phyloP scores from a whole-genome alignment of 2,797 vertebrate genomes.

The Acipenser oxyrinchus region DNA sequence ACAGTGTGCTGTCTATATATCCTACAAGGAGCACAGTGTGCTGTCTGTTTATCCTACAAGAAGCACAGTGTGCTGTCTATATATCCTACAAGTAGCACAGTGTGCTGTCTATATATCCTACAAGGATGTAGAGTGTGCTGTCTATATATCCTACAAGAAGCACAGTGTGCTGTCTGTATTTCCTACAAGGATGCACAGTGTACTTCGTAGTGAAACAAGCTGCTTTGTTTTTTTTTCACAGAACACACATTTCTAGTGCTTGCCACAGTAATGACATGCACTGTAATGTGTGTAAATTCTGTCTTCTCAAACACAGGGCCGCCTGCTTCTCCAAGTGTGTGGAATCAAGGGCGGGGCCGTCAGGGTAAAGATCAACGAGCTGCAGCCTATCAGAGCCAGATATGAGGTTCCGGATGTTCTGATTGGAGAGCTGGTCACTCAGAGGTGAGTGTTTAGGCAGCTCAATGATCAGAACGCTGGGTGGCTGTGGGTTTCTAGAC shows the following conservation, averaged over 20 bases:
- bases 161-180: too few species aligned
- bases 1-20: too few species aligned
- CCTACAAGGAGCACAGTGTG: too few species aligned
- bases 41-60: too few species aligned
- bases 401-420: slow-evolving; percentile 80
- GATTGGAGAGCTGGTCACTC: slow-evolving; percentile 49
- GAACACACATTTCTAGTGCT: slow-evolving; percentile 5
- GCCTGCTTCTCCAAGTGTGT: slow-evolving; percentile 64
- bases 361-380: slow-evolving; percentile 75
- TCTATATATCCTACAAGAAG: too few species aligned
- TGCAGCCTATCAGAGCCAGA: slow-evolving; percentile 64
- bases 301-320: slow-evolving; percentile 32
- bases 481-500: too few species aligned
- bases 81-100: background rate
- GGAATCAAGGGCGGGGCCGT: slow-evolving; percentile 60
- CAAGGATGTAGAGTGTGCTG: too few species aligned
- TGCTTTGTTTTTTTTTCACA: background rate
- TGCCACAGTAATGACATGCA: background rate
- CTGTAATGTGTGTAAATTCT: slow-evolving; percentile 10
- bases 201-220: background rate
- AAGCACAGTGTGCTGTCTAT: background rate
- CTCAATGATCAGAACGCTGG: background rate
- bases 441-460: slow-evolving; percentile 55
- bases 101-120: too few species aligned
- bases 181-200: too few species aligned